Evolutionary conservation across 2,888 invertebrate species (phyloP).

Genomic region (Herminia tarsipennalis): DNA sequence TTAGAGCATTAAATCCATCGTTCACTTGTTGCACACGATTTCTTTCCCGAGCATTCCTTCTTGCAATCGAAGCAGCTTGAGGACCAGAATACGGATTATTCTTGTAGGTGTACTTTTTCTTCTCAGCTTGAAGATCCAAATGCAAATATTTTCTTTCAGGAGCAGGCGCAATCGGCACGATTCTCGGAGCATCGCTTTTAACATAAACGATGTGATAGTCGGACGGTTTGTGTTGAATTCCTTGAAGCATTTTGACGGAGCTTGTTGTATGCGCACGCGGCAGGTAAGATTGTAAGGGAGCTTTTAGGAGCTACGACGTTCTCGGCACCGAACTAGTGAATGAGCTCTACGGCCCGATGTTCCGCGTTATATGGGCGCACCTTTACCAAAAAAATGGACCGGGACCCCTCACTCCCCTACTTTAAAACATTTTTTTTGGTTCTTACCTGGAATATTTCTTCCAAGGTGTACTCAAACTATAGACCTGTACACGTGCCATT

Average conservation of each 20-base stretch:
- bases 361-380: constrained; percentile 71
- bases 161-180: constrained; percentile 85
- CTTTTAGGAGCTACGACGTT: constrained; percentile 54
- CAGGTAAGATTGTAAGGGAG: constrained; percentile 34
- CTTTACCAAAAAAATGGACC: constrained; percentile 73
- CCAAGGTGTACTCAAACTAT: constrained; percentile 50
- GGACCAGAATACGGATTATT: constrained; percentile 83
- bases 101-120: constrained; percentile 86
- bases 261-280: constrained; percentile 39
- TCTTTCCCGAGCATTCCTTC: constrained; percentile 97
- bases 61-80: constrained; percentile 93
- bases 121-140: constrained; percentile 75
- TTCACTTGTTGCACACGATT: constrained; percentile 98
- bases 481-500: constrained; percentile 76
- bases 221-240: constrained; percentile 47
- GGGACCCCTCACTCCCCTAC: constrained; percentile 72
- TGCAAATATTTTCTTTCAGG: constrained; percentile 67
- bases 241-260: constrained; percentile 58
- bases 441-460: constrained; percentile 72
- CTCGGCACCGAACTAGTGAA: constrained; percentile 66
- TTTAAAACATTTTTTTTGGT: constrained; percentile 65
- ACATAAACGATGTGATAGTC: constrained; percentile 50
- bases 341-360: constrained; percentile 62
- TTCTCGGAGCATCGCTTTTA: constrained; percentile 53
- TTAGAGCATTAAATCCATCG: constrained; percentile 94